These are phyloP conservation scores for Buphagus erythrorhynchus DNA, from an alignment of 2,797 vertebrate species.

Conservation along the genomic window DNA sequence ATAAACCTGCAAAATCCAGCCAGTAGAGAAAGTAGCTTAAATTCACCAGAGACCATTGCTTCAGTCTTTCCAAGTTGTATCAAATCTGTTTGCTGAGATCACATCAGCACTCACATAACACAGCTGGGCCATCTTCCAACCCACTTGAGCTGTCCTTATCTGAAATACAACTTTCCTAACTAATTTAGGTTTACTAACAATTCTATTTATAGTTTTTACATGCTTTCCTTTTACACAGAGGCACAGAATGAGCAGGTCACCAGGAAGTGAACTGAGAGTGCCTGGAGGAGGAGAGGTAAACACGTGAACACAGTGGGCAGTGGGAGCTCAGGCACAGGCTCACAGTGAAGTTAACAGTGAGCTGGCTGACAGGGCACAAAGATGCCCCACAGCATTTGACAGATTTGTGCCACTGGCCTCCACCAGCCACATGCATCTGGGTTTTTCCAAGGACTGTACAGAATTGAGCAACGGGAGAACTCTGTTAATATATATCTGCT, in stretches of 20 bases:
- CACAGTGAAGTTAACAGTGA: not conserved
- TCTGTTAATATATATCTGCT: not conserved
- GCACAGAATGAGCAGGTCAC: not conserved
- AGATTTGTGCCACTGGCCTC: not conserved
- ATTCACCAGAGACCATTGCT: not conserved
- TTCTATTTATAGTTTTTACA: not conserved
- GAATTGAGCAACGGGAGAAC: not conserved
- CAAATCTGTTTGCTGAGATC: not conserved
- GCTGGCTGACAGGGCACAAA: not conserved
- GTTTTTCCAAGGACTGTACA: not conserved
- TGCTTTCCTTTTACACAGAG: not conserved
- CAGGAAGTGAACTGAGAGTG: not conserved
- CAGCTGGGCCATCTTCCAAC: not conserved
- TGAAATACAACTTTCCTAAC: not conserved
- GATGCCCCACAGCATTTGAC: not conserved
- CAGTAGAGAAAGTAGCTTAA: not conserved
- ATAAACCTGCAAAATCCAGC: not conserved
- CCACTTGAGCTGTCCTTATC: not conserved
- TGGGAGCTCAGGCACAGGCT: not conserved
- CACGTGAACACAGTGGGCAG: rapidly evolving
- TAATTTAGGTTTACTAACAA: not conserved
- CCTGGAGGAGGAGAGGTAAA: not conserved
- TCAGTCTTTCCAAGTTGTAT: not conserved
- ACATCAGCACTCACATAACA: not conserved
- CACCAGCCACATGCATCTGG: not conserved